phyloP scores from a whole-genome alignment of 1,140 invertebrate genomes.

The Drosophila triauraria region DNA sequence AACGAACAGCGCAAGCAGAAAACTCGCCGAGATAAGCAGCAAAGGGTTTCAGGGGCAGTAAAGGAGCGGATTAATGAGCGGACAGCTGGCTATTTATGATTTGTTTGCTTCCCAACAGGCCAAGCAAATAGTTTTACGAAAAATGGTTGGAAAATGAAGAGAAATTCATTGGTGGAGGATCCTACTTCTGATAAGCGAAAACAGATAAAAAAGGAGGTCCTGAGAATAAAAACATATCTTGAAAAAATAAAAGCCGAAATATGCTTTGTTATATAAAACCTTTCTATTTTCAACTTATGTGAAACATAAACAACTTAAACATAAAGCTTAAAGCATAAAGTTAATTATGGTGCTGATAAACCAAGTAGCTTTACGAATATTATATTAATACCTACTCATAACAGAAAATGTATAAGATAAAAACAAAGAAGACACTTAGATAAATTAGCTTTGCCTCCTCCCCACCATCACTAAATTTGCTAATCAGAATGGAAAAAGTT shows the following conservation, averaged over 20 bases:
- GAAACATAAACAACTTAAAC: not conserved
- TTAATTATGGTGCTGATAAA: not conserved
- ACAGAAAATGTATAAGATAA: slow-evolving; percentile 1
- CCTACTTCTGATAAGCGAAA: not conserved
- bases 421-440: not conserved
- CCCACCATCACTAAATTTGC: not conserved
- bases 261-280: too few relatives aligned
- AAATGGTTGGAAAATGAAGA: not conserved
- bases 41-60: not conserved
- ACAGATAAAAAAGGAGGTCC: not conserved
- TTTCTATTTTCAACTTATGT: not conserved
- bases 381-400: not conserved
- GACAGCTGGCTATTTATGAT: slow-evolving; percentile 18
- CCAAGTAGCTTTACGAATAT: too few relatives aligned
- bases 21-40: not conserved
- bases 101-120: slow-evolving; percentile 4
- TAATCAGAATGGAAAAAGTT: slow-evolving; percentile 46
- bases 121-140: not conserved
- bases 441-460: slow-evolving; percentile 7
- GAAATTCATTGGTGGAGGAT: not conserved
- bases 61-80: not conserved
- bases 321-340: not conserved
- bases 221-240: not conserved
- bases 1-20: slow-evolving; percentile 8
- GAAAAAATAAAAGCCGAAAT: too few relatives aligned